A percentile compares a stretch with the other conserved stretches of the same genome.
phyloP scores from a whole-genome alignment of 2,797 vertebrate species.

The Calcarius lapponicus region DNA sequence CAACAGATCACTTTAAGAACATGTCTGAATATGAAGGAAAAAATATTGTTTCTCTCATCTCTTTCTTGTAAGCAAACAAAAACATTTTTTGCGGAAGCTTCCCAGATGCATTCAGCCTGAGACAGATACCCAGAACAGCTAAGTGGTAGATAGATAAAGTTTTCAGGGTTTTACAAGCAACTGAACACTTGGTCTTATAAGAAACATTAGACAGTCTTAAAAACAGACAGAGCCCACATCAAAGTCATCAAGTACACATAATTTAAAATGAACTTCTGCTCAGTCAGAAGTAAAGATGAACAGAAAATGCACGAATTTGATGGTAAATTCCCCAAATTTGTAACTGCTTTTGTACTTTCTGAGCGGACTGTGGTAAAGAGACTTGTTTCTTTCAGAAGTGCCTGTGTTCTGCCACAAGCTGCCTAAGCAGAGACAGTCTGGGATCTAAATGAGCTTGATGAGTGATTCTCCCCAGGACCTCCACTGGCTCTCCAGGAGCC shows the following conservation, averaged over 20 bases:
- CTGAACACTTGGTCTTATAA: neutral
- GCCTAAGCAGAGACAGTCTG: neutral
- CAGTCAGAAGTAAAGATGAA: neutral
- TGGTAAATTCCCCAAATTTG: neutral
- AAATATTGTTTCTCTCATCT: neutral
- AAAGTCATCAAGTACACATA: neutral
- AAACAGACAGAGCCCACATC: neutral
- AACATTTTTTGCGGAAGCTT: neutral
- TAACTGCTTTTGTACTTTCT: neutral
- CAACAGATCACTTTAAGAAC: neutral
- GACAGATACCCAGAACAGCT: neutral
- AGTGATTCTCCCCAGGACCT: neutral
- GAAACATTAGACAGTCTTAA: neutral
- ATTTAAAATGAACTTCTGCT: neutral
- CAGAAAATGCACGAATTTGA: neutral
- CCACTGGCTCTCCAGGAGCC: neutral
- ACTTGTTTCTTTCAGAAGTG: neutral
- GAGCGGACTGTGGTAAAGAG: neutral
- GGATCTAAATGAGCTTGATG: neutral
- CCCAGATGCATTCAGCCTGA: neutral
- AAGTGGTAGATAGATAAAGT: neutral
- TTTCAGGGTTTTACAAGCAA: neutral
- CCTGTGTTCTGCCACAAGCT: neutral
- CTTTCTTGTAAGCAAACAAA: constrained; percentile 10
- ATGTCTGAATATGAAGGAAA: neutral